Percentiles rank a stretch among this genome's conserved stretches.
These are phyloP conservation scores for Falcunculus frontatus DNA, from an alignment of 2,113 vertebrate genomes.

Conservation along the genomic window DNA sequence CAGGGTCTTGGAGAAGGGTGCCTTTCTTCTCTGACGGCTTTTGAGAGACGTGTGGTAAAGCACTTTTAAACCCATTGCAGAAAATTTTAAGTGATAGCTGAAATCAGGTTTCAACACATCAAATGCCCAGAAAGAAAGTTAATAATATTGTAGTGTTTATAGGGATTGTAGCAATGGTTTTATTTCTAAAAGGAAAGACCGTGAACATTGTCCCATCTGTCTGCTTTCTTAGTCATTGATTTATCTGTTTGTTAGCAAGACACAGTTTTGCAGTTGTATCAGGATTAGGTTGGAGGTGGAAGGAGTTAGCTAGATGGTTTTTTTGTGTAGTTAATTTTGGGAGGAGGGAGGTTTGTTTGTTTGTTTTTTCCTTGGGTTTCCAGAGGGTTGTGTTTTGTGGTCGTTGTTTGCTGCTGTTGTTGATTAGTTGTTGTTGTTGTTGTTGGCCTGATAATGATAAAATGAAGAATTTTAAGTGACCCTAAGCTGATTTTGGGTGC, in stretches of 20 bases:
- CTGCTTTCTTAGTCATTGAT: background rate
- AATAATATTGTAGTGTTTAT: background rate
- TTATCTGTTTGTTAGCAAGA: background rate
- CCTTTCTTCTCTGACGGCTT: background rate
- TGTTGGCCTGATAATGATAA: background rate
- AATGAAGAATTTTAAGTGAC: background rate
- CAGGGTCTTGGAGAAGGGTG: background rate
- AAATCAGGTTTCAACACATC: background rate
- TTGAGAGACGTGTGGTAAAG: background rate
- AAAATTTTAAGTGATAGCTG: background rate
- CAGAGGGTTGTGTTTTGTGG: background rate
- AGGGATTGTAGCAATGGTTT: background rate
- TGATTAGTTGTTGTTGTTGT: background rate
- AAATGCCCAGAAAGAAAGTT: background rate
- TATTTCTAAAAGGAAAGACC: background rate
- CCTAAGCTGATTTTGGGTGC: background rate
- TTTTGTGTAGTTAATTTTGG: background rate
- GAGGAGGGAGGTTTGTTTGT: fast-evolving
- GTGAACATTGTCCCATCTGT: fast-evolving
- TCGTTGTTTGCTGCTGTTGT: background rate
- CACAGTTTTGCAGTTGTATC: background rate
- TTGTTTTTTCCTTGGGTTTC: background rate
- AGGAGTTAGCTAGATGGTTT: fast-evolving
- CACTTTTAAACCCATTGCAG: background rate
- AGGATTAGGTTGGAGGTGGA: background rate